Evolutionary conservation across 2,888 invertebrate genomes (phyloP), one percentile per base, ranked within the genome.

Genomic region (Cheiracanthium punctorium): DNA sequence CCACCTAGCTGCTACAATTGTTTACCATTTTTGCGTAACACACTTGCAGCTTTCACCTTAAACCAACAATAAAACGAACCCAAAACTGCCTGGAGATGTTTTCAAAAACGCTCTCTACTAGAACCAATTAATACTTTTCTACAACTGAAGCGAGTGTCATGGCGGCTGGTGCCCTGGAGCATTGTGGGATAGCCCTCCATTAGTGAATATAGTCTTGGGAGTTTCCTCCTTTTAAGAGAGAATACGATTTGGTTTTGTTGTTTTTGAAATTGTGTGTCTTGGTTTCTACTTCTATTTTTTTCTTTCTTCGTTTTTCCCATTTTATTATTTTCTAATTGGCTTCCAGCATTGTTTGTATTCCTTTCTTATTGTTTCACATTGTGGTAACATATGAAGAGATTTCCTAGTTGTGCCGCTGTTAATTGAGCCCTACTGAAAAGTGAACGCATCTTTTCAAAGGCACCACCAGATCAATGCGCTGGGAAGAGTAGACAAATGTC

Each of bases 151-250:
- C 79, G n/a, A 80, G 48, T 75, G 80, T 86, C 80, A 80, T 84
- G 84, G 84, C 84, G 82, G 76, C 80, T 37, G 48, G 69, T 80
- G 80, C 80, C 80, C 86, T 37, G 64, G 32, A 80, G 86, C 86
- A 80, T 80, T 80, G 71, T 86, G 86, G 86, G 80, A 86, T 80
- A 86, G 80, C 86, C 86, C 86, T 75, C 86, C 86, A 86, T 86
- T 86, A 71, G 80, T 64, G 80, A 75, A 75, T 71, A 86, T 73
- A 77, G 77, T 67, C 75, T 75, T 64, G 73, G 74, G 84, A 80
- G 79, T 79, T 85, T 85, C 79, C 84, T 73, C 32, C 33, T 69
- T 80, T 64, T 70, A 24, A 20, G n/a, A n/a, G n/a, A n/a, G 58
- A 58, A 17, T 7, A 8, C 58, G 20, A 58, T 58, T 58, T 58